Conservation (phyloP, 1,140 invertebrate genomes). For the Gerris buenoi region DNA sequence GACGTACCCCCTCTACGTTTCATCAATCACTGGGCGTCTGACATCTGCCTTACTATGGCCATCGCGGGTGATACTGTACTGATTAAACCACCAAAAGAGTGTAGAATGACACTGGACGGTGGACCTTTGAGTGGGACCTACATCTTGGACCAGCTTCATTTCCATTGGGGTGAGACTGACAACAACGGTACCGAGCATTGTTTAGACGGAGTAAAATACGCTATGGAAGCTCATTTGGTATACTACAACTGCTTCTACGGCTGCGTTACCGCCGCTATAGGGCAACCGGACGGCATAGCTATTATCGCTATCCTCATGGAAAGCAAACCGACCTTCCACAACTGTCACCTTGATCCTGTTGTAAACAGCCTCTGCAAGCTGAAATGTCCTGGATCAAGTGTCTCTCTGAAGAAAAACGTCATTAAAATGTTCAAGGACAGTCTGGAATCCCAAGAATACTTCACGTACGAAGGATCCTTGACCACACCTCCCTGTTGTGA, state of each 20-base stretch:
- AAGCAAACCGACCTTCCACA: background rate
- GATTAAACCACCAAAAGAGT: background rate
- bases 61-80: background rate
- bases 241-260: background rate
- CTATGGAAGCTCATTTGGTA: conserved; percentile 3
- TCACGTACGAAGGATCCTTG: conserved; percentile 72
- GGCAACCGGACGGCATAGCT: background rate
- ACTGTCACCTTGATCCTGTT: background rate
- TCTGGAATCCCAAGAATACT: conserved; percentile 34
- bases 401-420: background rate
- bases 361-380: background rate
- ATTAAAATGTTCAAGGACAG: background rate
- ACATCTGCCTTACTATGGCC: background rate
- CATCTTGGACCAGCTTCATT: conserved; percentile 3
- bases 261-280: background rate
- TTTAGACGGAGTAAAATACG: background rate
- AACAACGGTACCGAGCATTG: background rate
- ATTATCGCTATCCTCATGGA: background rate
- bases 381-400: background rate
- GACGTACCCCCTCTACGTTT: background rate
- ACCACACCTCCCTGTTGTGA: conserved; percentile 85
- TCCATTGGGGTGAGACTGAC: conserved; percentile 5
- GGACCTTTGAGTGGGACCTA: background rate
- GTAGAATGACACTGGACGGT: background rate
- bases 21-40: background rate